Evolutionary conservation across 2,888 invertebrate species (phyloP).

Genomic region (Corythucha ciliata): DNA sequence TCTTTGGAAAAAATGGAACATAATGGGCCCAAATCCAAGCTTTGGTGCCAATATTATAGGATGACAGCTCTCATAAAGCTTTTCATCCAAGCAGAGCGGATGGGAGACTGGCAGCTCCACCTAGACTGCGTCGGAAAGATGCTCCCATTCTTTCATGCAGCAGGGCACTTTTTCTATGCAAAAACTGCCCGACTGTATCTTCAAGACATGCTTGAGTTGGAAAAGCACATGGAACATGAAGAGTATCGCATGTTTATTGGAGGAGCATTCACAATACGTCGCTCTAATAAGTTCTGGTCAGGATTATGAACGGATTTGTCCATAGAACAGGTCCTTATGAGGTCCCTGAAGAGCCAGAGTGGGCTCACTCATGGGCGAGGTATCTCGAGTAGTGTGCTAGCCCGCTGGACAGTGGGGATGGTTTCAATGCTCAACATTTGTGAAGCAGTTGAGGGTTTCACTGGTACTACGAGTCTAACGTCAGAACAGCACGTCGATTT

Average conservation of each 20-base stretch:
- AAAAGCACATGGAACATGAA: neutral
- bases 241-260: conserved; percentile 1
- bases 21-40: conserved; percentile 31
- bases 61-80: conserved; percentile 37
- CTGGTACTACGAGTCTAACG: conserved; percentile 31
- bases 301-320: conserved; percentile 26
- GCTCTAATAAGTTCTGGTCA: conserved; percentile 9
- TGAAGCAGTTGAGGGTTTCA: conserved; percentile 30
- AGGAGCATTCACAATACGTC: conserved; percentile 10
- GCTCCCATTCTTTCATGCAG: neutral
- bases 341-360: conserved; percentile 36
- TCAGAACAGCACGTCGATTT: neutral
- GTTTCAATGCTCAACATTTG: conserved; percentile 27
- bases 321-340: conserved; percentile 39
- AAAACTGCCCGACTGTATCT: neutral
- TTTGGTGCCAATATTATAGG: conserved; percentile 36
- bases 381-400: conserved; percentile 17
- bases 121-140: neutral
- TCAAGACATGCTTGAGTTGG: conserved; percentile 10
- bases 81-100: no score
- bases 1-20: no score
- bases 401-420: conserved; percentile 20
- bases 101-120: neutral
- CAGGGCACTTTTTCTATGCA: neutral
- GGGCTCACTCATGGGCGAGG: conserved; percentile 34